These are phyloP conservation scores for Acrobasis suavella DNA, from an alignment of 2,888 invertebrate species.

Conservation along the genomic window DNA sequence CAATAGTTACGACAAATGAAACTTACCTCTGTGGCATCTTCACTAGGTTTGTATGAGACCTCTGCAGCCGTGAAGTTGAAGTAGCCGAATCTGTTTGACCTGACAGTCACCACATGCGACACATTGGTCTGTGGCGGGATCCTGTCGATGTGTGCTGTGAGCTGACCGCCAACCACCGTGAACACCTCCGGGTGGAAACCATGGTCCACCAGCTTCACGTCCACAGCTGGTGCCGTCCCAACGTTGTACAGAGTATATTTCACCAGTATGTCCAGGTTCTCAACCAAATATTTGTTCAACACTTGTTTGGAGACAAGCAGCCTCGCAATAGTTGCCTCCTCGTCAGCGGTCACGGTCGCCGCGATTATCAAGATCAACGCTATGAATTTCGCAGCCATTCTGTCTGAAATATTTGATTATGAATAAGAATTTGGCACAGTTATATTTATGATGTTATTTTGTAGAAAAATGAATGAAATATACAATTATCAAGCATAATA, in stretches of 20 bases:
- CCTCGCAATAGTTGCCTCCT: slow-evolving; percentile 89
- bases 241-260: slow-evolving; percentile 97
- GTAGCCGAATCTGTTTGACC: slow-evolving; percentile 94
- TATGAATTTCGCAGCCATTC: slow-evolving; percentile 71
- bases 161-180: slow-evolving; percentile 92
- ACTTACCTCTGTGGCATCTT: slow-evolving; percentile 89
- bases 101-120: slow-evolving; percentile 95
- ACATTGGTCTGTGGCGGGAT: slow-evolving; percentile 97
- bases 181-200: slow-evolving; percentile 97
- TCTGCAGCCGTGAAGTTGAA: slow-evolving; percentile 99
- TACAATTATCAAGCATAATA: neutral
- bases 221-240: slow-evolving; percentile 94
- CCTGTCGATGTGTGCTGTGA: slow-evolving; percentile 91
- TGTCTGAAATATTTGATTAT: slow-evolving; percentile 51
- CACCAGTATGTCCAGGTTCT: slow-evolving; percentile 97
- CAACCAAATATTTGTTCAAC: slow-evolving; percentile 97
- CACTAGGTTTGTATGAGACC: slow-evolving; percentile 92
- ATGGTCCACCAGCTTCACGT: slow-evolving; percentile 93
- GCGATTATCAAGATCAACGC: slow-evolving; percentile 71
- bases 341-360: slow-evolving; percentile 78
- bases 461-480: slow-evolving; percentile 42
- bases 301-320: slow-evolving; percentile 96
- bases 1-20: slow-evolving; percentile 7
- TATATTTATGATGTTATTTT: slow-evolving; percentile 26
- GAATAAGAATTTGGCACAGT: slow-evolving; percentile 32